Percentiles rank a stretch among this genome's conserved stretches.
phyloP scores from a whole-genome alignment of 2,797 vertebrate species.

The Enteromius paludinosus region DNA sequence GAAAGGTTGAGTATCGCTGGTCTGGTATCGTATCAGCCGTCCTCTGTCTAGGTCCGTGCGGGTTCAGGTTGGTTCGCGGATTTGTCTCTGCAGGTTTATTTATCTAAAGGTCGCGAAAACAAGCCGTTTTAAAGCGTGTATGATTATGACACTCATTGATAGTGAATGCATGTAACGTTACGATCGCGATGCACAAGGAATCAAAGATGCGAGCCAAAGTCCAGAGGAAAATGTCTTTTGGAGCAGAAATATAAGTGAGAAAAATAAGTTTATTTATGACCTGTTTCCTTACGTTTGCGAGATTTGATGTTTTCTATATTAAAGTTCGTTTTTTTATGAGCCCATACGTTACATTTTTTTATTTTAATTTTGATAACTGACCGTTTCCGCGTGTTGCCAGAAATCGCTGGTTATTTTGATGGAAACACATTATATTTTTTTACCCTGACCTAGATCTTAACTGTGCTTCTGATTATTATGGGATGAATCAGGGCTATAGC shows the following conservation, averaged over 20 bases:
- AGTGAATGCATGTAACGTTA: too few species aligned
- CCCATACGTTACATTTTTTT: background rate
- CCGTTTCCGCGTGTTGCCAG: background rate
- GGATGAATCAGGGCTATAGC: constrained; percentile 10
- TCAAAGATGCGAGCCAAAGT: background rate
- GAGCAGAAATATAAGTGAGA: background rate
- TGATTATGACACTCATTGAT: background rate
- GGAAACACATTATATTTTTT: background rate
- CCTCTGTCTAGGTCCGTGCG: background rate
- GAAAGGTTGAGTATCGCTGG: background rate
- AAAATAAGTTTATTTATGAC: background rate
- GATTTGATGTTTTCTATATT: background rate
- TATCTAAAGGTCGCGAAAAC: background rate
- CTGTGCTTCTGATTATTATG: constrained; percentile 30
- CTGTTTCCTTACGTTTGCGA: background rate
- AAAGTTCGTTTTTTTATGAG: background rate
- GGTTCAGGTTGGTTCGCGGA: background rate
- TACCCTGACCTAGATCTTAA: constrained; percentile 46
- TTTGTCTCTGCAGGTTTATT: background rate
- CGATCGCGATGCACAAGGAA: background rate
- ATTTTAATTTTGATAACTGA: background rate
- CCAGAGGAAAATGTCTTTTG: background rate
- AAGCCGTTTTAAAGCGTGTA: background rate
- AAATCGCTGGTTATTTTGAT: background rate
- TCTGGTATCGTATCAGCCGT: background rate